phyloP scores from a whole-genome alignment of 2,888 invertebrate genomes.

The Ophraella communa region DNA sequence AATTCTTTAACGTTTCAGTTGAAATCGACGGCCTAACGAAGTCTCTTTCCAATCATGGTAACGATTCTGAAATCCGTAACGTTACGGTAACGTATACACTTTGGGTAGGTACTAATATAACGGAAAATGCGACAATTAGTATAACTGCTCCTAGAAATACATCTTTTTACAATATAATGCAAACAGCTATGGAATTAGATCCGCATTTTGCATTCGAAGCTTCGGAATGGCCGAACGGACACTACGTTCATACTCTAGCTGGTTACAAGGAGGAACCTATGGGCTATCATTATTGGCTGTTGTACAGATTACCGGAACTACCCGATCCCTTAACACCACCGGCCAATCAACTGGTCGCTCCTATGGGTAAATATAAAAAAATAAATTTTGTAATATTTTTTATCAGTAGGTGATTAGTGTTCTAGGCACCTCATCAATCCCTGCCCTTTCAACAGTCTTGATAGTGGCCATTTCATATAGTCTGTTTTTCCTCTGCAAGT shows the following conservation, averaged over 20 bases:
- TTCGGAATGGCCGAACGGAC: constrained; percentile 91
- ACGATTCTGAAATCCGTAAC: constrained; percentile 70
- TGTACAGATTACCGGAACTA: constrained; percentile 80
- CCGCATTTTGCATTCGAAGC: constrained; percentile 68
- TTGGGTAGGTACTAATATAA: constrained; percentile 87
- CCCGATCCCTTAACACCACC: constrained; percentile 84
- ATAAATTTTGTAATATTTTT: no score
- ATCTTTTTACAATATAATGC: constrained; percentile 71
- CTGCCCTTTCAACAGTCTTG: no score
- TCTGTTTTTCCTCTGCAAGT: no score
- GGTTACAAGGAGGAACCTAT: constrained; percentile 81
- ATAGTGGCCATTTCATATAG: no score
- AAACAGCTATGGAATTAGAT: constrained; percentile 82
- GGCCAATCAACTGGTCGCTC: constrained; percentile 85
- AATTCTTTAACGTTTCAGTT: constrained; percentile 46
- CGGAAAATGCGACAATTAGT: constrained; percentile 79
- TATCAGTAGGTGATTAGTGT: no score
- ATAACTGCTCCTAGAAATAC: constrained; percentile 77
- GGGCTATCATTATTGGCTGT: constrained; percentile 89
- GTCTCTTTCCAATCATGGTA: constrained; percentile 56
- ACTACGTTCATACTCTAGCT: constrained; percentile 87
- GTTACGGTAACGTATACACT: constrained; percentile 84
- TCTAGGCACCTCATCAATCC: no score
- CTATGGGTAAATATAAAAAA: constrained; percentile 78
- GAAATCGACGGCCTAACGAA: constrained; percentile 57